These are phyloP conservation scores for Amblyjoppa fuscipennis DNA, from an alignment of 2,888 invertebrate species.

Conservation along the genomic window DNA sequence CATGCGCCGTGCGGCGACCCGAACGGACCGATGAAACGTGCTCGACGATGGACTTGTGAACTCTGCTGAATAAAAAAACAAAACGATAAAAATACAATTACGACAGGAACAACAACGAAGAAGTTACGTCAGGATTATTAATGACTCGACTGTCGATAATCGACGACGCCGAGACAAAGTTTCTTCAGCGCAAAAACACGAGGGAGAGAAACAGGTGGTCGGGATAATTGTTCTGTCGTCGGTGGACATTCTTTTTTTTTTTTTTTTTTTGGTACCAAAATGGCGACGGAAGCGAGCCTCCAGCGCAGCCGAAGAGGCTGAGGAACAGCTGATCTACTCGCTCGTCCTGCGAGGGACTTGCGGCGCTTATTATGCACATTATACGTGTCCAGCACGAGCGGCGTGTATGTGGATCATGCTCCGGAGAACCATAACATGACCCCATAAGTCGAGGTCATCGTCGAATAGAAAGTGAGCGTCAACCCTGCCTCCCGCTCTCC, in stretches of 20 bases:
- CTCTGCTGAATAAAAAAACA: neutral
- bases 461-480: conserved; percentile 51
- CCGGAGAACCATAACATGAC: conserved; percentile 21
- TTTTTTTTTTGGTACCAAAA: conserved; percentile 8
- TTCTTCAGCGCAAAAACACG: conserved; percentile 28
- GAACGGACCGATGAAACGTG: conserved; percentile 51
- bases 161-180: conserved; percentile 30
- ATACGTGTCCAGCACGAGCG: neutral
- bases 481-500: conserved; percentile 26
- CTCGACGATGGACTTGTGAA: conserved; percentile 37
- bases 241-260: neutral
- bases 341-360: neutral
- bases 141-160: conserved; percentile 30
- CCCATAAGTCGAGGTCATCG: conserved; percentile 41
- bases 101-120: neutral
- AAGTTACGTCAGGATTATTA: neutral
- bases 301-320: conserved; percentile 3
- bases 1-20: conserved; percentile 44
- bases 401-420: conserved; percentile 13
- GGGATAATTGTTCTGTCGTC: neutral
- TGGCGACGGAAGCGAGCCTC: neutral
- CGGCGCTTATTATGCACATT: neutral
- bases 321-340: neutral
- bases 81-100: neutral
- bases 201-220: conserved; percentile 18